Evolutionary conservation across 2,888 invertebrate species (phyloP), one percentile per base, ranked within the genome.

Genomic region (Rhyacophila evoluta): DNA sequence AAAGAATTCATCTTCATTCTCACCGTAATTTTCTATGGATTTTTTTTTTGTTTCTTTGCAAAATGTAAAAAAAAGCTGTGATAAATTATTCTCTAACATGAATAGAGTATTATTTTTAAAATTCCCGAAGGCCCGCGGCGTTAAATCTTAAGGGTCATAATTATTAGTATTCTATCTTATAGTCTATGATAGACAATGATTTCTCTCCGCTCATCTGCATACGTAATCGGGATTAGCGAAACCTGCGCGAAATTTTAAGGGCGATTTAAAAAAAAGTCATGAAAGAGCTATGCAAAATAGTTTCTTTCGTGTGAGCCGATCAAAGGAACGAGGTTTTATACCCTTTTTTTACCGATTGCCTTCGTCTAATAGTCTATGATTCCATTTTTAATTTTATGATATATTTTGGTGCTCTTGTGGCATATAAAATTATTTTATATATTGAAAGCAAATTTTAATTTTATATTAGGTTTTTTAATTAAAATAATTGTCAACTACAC

Each of bases 151-250:
- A 19, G 55, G 55, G 55, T 55, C 55, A 55, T 19, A 55, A 55
- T 55, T 19, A 55, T 55, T 55, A 76, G 72, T 76, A 76, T 76
- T 72, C 72, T 29, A 71, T 72, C 27, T 25, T 55, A 55, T 55
- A 15, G 29, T 29, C 5, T 28, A 29, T 72, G 11, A 73, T 69
- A 72, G 37, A 70, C 72, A 74, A 80, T 76, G 67, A 10, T 25
- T 19, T 19, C 36, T 55, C 76, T 55, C 36, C 77, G 27, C 75
- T 77, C 77, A 78, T 81, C 78, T 81, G 81, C 81, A 81, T 81
- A 73, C 71, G 70, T 79, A 77, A 81, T 81, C 77, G 78, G 79
- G 81, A 81, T 81, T 81, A 81, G 71, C 36, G 36, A 71, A 74
- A 67, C 72, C 55, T 37, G n/a, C 12, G 55, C 72, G 74, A 80